phyloP scores from a whole-genome alignment of 2,797 vertebrate genomes.

The Channallabes apus region DNA sequence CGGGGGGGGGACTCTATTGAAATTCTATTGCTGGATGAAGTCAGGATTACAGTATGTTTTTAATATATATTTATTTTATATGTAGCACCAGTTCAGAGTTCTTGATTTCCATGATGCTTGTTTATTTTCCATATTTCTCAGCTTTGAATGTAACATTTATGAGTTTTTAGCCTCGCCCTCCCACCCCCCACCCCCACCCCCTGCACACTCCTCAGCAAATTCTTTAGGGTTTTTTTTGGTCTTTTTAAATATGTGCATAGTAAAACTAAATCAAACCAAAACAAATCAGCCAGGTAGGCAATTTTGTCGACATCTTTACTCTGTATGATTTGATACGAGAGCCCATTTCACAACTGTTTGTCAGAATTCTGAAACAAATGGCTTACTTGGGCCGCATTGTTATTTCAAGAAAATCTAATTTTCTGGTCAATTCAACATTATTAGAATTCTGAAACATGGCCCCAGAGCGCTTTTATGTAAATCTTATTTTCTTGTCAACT shows the following conservation, averaged over 20 bases:
- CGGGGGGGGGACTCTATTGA: too few relatives aligned
- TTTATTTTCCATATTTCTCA: not conserved
- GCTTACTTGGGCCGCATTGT: not conserved
- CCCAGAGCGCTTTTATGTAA: constrained; percentile 22
- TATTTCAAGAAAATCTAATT: constrained; percentile 29
- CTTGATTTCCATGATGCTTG: not conserved
- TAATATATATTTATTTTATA: not conserved
- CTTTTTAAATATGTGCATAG: constrained; percentile 14
- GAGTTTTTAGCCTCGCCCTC: not conserved
- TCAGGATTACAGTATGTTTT: not conserved
- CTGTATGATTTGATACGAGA: not conserved
- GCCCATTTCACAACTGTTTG: not conserved
- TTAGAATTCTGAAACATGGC: constrained; percentile 19
- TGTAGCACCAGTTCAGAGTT: not conserved
- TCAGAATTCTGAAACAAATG: constrained; percentile 18
- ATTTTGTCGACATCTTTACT: not conserved
- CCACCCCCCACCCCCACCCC: not conserved
- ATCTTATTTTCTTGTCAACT: constrained; percentile 15
- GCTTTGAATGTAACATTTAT: not conserved
- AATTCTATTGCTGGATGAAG: not conserved
- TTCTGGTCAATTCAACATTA: constrained; percentile 32
- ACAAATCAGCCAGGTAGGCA: constrained; percentile 6
- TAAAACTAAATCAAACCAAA: not conserved
- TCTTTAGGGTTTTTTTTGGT: not conserved
- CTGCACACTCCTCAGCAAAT: not conserved